Evolutionary conservation across 2,797 vertebrate species (phyloP), one percentile per base, ranked within the genome.

Genomic region (Oryzias sinensis): DNA sequence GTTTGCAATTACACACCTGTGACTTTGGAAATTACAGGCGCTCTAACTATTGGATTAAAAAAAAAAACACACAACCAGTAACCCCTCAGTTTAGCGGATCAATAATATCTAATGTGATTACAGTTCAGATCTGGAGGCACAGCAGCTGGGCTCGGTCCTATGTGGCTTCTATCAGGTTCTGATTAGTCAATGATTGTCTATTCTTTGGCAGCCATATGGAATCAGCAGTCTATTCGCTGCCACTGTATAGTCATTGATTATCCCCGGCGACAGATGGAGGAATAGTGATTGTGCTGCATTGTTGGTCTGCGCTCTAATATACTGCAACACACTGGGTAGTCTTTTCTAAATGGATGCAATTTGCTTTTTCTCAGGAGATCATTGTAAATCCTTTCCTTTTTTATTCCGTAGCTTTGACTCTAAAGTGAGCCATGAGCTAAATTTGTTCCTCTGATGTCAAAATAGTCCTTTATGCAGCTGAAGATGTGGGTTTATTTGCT

Each of bases 211-310:
- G 79, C 76, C 81, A 80, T 88, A 88, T 88, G 85, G 86, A 87
- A 88, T 86, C 86, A 87, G 86, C 65, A 49, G 70, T 72, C 81
- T 84, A 88, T 90, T 90, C 76, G 84, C 72, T 59, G 66, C 55
- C 62, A 80, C 81, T 87, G 82, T 86, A 86, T 90, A 86, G 86
- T 68, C 86, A 88, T 88, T 90, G 87, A 90, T 90, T 85, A 88
- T 84, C 78, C 77, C 61, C 45, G 47, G 73, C 62, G 69, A 83
- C 81, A 83, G 81, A 86, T 78, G 82, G 65, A 62, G 63, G 82
- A 82, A 53, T 69, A 59, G 67, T 87, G 84, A 87, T 89, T 84
- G 83, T 76, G 76, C 58, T 56, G 67, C 69, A 85, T 88, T 88
- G 82, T 87, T 75, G 81, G 62, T 61, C 60, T 66, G 69, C 67